A percentile compares a stretch with the other conserved stretches of the same genome.
These are phyloP conservation scores for Morinoia aosen DNA, from an alignment of 2,888 invertebrate species.

Conservation along the genomic window DNA sequence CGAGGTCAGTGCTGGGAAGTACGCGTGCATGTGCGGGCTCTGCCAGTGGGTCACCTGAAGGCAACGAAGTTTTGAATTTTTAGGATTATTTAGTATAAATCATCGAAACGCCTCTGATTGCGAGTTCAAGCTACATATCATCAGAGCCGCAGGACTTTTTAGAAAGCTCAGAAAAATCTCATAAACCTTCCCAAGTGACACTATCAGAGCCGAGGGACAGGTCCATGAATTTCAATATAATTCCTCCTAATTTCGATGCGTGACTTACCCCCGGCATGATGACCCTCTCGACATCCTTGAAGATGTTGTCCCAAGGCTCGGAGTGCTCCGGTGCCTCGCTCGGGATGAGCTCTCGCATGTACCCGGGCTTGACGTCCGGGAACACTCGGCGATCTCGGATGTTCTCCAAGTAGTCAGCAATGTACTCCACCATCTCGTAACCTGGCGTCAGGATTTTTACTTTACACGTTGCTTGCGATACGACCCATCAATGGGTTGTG, in stretches of 20 bases:
- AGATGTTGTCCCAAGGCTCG: slow-evolving; percentile 92
- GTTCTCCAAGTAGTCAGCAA: slow-evolving; percentile 94
- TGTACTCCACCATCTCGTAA: slow-evolving; percentile 98
- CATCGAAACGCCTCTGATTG: too few species aligned
- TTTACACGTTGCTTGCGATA: not conserved
- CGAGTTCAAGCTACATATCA: not conserved
- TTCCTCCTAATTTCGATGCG: not conserved
- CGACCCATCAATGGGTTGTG: too few species aligned
- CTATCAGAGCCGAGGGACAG: not conserved
- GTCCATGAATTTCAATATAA: too few species aligned
- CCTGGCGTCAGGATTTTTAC: slow-evolving; percentile 75
- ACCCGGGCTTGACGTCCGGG: slow-evolving; percentile 95
- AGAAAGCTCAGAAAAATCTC: too few species aligned
- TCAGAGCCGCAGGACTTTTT: not conserved
- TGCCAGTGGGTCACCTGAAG: slow-evolving; percentile 90
- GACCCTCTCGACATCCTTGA: slow-evolving; percentile 91
- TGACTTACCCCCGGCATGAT: slow-evolving; percentile 94
- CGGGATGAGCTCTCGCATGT: slow-evolving; percentile 88
- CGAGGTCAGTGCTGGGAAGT: slow-evolving; percentile 95
- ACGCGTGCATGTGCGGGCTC: slow-evolving; percentile 98
- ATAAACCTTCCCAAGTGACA: too few species aligned
- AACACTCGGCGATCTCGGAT: slow-evolving; percentile 91
- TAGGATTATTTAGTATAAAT: too few species aligned
- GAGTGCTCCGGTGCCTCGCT: slow-evolving; percentile 87
- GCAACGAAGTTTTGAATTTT: not conserved